Conservation (phyloP, 2,113 vertebrate genomes). For the Aphelocoma coerulescens region DNA sequence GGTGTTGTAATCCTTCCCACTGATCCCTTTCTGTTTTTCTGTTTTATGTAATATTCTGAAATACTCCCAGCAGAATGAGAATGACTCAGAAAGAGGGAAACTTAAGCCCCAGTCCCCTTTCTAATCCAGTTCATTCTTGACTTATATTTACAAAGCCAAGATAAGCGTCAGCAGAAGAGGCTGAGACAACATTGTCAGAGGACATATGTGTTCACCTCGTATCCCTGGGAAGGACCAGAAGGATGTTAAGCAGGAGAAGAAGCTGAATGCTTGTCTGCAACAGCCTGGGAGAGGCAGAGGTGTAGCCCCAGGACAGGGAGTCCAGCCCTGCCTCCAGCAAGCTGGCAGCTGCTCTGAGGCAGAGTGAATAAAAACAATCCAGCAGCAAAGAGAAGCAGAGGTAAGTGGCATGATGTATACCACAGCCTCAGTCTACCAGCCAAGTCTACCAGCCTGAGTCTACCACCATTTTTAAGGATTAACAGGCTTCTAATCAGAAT, state of each 20-base stretch:
- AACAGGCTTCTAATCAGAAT: not conserved
- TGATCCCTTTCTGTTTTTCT: not conserved
- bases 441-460: not conserved
- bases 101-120: not conserved
- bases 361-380: not conserved
- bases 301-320: not conserved
- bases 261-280: not conserved
- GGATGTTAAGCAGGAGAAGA: not conserved
- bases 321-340: not conserved
- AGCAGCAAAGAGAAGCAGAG: not conserved
- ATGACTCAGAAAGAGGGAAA: not conserved
- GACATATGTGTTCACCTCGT: not conserved
- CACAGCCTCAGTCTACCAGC: not conserved
- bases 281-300: accelerated
- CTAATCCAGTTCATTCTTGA: not conserved
- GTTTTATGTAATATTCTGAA: not conserved
- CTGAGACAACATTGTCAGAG: not conserved
- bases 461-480: not conserved
- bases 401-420: not conserved
- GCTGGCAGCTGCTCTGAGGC: not conserved
- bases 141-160: not conserved
- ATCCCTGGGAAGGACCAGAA: not conserved
- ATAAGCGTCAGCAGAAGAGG: not conserved
- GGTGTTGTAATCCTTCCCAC: not conserved
- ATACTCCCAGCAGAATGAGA: not conserved